A percentile compares a stretch with the other conserved stretches of the same genome.
These are phyloP conservation scores for Saxidomus purpurata DNA, from an alignment of 1,140 invertebrate species.

Conservation along the genomic window DNA sequence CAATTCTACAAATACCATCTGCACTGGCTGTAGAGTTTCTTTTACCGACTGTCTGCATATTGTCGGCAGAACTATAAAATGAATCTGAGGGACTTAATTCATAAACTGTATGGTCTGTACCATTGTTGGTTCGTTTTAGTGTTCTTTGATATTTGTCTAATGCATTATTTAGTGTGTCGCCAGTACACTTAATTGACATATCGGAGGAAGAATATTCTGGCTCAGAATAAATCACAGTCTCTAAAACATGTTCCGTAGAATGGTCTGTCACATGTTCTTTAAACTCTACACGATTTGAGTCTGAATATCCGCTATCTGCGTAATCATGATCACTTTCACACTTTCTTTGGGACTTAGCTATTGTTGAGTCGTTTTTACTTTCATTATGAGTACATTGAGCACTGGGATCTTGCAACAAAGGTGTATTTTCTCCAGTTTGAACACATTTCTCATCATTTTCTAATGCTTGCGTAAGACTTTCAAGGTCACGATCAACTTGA, in stretches of 20 bases:
- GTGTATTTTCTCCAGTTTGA: constrained; percentile 49
- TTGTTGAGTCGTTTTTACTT: neutral
- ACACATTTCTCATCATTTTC: constrained; percentile 30
- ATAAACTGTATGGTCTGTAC: constrained; percentile 56
- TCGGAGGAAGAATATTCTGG: constrained; percentile 61
- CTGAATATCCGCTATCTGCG: constrained; percentile 37
- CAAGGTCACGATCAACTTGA: constrained; percentile 36
- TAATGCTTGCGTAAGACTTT: constrained; percentile 33
- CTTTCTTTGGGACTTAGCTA: neutral
- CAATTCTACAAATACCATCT: constrained; percentile 39
- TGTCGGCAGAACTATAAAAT: constrained; percentile 54
- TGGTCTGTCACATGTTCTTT: constrained; percentile 40
- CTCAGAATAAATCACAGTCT: constrained; percentile 58
- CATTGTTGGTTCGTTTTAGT: constrained; percentile 59
- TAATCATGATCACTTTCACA: constrained; percentile 18
- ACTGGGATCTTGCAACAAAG: constrained; percentile 45
- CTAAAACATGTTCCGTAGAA: constrained; percentile 10
- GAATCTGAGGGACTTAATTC: constrained; percentile 65
- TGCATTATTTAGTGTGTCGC: constrained; percentile 20
- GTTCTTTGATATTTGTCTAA: constrained; percentile 57
- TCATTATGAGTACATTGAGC: constrained; percentile 44
- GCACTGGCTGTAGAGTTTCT: constrained; percentile 12
- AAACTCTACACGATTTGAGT: constrained; percentile 32
- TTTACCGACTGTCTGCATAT: constrained; percentile 44
- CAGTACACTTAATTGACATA: constrained; percentile 37